phyloP scores from a whole-genome alignment of 2,113 vertebrate genomes.

The Labrus mixtus region DNA sequence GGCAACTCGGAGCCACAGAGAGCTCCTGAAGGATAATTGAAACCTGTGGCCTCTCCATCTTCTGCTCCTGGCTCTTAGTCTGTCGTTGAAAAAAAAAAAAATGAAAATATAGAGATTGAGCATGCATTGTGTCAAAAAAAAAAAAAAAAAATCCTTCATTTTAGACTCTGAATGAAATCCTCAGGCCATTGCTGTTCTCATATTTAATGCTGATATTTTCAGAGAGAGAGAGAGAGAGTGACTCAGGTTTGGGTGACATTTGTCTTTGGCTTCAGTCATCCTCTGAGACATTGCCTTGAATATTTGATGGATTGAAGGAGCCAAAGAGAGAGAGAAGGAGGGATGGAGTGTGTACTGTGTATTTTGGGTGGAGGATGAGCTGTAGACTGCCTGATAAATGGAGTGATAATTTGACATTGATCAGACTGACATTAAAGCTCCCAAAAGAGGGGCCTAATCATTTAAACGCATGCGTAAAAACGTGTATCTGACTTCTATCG shows the following conservation, averaged over 20 bases:
- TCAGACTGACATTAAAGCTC: conserved; percentile 40
- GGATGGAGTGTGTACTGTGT: neutral
- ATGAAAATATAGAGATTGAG: neutral
- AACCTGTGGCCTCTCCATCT: conserved; percentile 23
- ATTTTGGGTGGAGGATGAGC: neutral
- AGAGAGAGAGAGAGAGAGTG: conserved; percentile 4
- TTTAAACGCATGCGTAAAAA: conserved; percentile 32
- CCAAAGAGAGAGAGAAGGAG: neutral
- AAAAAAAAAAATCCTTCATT: neutral
- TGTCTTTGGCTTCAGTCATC: neutral
- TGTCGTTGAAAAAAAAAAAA: neutral
- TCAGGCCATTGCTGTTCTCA: neutral
- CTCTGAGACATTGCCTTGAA: conserved; percentile 1
- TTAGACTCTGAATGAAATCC: neutral
- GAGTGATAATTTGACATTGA: conserved; percentile 55
- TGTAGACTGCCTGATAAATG: conserved; percentile 17
- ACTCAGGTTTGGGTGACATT: conserved; percentile 30
- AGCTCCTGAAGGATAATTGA: conserved; percentile 37
- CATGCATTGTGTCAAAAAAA: neutral
- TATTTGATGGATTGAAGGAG: neutral
- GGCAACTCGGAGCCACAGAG: conserved; percentile 31
- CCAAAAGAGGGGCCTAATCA: conserved; percentile 24
- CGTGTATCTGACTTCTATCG: conserved; percentile 5
- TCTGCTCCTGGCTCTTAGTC: neutral
- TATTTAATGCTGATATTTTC: neutral